Base-by-base conservation (phyloP, 2,113 vertebrate genomes). In the Nibea coibor region DNA sequence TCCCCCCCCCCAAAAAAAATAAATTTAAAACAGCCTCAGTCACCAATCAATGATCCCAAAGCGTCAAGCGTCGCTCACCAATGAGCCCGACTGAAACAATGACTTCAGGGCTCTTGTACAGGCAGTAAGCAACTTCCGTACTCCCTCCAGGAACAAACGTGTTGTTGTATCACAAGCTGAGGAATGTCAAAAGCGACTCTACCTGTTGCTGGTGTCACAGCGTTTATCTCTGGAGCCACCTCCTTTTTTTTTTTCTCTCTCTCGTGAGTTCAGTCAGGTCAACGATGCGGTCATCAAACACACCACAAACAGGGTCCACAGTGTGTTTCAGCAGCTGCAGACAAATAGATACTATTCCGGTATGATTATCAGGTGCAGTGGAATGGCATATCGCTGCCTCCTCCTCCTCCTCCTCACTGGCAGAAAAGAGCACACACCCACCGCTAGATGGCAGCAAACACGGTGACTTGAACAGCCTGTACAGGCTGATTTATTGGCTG, bases 111-210 rank as follows among this genome's bases (percentile, higher is more conserved):
- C 75, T 68, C 19, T 20, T 48, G 31, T 78, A 35, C 35, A 58
- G 45, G 31, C 68, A 63, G 48, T 2, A 59, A 43, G 12, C 14
- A 80, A 90, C 90, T 93, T 94, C 89, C 91, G 88, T 42, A 88
- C 63, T 86, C 71, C 71, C 61, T 67, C 53, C 1, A 19, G 74
- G 70, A 85, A 85, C 45, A 73, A 47, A 57, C 42, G 69, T 59
- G 17, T 43, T 84, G 57, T 75, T 72, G 79, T 76, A 48, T 66
- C 4, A 39, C 51, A 2, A 15, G 59, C 75, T 62, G 2, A 91
- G 84, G 88, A 90, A 90, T 87, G 87, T 87, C 67, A 89, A 87
- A 92, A 91, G 91, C 79, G 66, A 93, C 89, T 91, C 83, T 74
- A 93, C 91, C 94, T 94, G 87, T 90, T 90, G 91, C 79, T 81